Percentiles rank a stretch among this genome's conserved stretches.
phyloP scores from a whole-genome alignment of 2,888 invertebrate species.

The Tetragonisca angustula region DNA sequence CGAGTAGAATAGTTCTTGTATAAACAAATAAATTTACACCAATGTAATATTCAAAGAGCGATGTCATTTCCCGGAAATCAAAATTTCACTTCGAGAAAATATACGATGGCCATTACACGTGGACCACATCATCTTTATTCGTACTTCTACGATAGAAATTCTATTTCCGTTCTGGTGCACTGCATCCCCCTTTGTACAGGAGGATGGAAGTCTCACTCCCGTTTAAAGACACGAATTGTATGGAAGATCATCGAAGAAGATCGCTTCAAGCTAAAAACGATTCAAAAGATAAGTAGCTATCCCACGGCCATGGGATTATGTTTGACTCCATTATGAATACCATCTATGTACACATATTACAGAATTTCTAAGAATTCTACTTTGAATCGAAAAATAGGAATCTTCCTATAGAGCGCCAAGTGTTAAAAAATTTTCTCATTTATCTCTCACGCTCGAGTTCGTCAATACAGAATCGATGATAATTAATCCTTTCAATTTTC shows the following conservation, averaged over 20 bases:
- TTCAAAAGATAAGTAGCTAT: constrained; percentile 50
- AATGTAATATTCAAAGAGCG: no score
- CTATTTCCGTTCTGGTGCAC: constrained; percentile 52
- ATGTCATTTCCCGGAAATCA: no score
- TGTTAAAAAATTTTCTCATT: neutral
- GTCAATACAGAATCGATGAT: no score
- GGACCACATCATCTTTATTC: constrained; percentile 22
- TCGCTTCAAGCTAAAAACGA: constrained; percentile 53
- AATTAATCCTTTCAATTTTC: neutral
- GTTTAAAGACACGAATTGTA: constrained; percentile 45
- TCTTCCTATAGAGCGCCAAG: neutral
- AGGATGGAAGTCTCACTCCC: constrained; percentile 46
- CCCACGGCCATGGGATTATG: constrained; percentile 21
- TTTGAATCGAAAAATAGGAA: neutral
- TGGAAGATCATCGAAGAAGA: constrained; percentile 33
- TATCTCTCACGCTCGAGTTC: neutral
- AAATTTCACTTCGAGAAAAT: constrained; percentile 2
- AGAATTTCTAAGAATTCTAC: neutral
- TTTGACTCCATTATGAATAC: constrained; percentile 42
- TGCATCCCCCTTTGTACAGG: constrained; percentile 44
- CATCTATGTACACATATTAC: neutral
- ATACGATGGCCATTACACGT: neutral
- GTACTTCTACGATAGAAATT: constrained; percentile 48
- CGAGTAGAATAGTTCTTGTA: neutral
- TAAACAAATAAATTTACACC: neutral